These are phyloP conservation scores for Drosophila mulleri DNA, from an alignment of 2,888 invertebrate genomes.

Conservation along the genomic window DNA sequence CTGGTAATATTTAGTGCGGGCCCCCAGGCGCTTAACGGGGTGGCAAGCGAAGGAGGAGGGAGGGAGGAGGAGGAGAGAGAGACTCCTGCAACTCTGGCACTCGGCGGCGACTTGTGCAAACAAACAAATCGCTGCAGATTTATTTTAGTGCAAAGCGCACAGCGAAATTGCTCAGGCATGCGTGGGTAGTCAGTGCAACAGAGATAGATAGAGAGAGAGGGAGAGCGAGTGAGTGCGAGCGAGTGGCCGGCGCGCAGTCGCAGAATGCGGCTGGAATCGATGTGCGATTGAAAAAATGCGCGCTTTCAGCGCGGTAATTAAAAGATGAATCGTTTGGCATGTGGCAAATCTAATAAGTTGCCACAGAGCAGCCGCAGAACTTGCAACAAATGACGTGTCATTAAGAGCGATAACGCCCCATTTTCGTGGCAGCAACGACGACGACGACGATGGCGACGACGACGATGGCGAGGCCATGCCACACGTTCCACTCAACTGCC, in stretches of 20 bases:
- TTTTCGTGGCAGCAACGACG: slow-evolving; percentile 58
- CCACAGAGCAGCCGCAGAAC: slow-evolving; percentile 33
- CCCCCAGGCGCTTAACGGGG: slow-evolving; percentile 60
- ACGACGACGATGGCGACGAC: neutral
- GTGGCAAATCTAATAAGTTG: slow-evolving; percentile 69
- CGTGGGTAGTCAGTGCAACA: slow-evolving; percentile 58
- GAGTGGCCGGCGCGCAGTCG: slow-evolving; percentile 35
- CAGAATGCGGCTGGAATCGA: slow-evolving; percentile 45
- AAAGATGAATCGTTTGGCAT: slow-evolving; percentile 83
- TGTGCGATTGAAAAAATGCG: slow-evolving; percentile 78
- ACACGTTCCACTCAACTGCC: slow-evolving; percentile 34
- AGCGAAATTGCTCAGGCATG: slow-evolving; percentile 62
- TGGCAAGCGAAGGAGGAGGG: slow-evolving; percentile 19
- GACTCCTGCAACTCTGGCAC: neutral
- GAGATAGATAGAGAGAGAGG: neutral
- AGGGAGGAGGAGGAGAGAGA: neutral
- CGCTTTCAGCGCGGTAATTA: slow-evolving; percentile 84
- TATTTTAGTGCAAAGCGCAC: slow-evolving; percentile 76
- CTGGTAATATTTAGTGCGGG: slow-evolving; percentile 68
- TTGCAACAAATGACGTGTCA: slow-evolving; percentile 79
- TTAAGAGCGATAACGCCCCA: slow-evolving; percentile 82
- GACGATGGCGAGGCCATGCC: neutral
- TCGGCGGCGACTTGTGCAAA: slow-evolving; percentile 69
- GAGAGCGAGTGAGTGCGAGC: neutral
- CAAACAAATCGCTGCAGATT: slow-evolving; percentile 79